phyloP scores from a whole-genome alignment of 2,113 vertebrate genomes.

The Hydropotes inermis region DNA sequence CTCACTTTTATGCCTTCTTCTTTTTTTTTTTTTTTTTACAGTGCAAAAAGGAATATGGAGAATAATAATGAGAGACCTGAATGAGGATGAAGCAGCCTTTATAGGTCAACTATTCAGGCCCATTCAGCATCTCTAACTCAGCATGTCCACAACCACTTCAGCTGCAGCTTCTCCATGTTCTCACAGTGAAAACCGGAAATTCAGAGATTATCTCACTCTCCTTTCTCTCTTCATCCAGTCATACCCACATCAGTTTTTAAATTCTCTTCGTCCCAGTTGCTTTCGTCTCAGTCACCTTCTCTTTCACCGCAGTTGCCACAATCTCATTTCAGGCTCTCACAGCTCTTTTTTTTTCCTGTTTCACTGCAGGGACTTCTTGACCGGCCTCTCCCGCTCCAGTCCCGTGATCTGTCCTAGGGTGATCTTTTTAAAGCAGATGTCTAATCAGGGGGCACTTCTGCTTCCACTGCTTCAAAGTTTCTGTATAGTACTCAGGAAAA shows the following conservation, averaged over 20 bases:
- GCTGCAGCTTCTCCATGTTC: neutral
- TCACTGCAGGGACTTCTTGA: neutral
- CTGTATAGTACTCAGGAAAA: neutral
- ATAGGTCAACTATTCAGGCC: neutral
- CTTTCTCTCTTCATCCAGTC: neutral
- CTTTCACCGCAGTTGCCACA: neutral
- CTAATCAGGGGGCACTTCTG: neutral
- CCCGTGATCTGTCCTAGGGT: too few relatives aligned
- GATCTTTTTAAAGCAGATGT: neutral
- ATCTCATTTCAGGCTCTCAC: neutral
- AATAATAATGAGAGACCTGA: neutral
- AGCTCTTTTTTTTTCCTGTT: neutral
- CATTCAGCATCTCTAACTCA: neutral
- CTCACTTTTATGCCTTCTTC: neutral
- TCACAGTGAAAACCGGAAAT: neutral
- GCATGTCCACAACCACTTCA: neutral
- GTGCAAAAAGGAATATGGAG: neutral
- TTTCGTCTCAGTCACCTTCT: neutral
- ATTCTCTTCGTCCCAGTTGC: neutral
- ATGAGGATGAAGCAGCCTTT: neutral
- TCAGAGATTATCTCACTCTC: neutral
- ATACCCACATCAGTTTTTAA: neutral
- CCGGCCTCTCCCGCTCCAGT: neutral
- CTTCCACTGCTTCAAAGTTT: neutral
- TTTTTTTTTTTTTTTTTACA: neutral